Evolutionary conservation across 2,888 invertebrate genomes (phyloP).

Genomic region (Venusia cambrica): DNA sequence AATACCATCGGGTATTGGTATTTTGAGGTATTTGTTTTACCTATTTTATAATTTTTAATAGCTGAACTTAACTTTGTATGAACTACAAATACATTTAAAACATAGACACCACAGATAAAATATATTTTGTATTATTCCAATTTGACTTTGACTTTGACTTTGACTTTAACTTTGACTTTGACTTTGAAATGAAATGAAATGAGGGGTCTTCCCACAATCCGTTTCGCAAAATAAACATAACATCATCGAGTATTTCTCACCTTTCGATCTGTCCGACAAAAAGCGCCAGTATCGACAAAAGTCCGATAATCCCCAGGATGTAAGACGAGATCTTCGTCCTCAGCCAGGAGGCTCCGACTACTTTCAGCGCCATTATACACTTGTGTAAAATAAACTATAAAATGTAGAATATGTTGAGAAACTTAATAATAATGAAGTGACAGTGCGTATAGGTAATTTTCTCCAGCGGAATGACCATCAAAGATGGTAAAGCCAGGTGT

Average conservation of each 20-base stretch:
- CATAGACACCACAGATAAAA: no score
- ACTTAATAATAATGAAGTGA: slow-evolving; percentile 81
- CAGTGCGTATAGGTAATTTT: slow-evolving; percentile 71
- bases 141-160: no score
- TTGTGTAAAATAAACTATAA: slow-evolving; percentile 63
- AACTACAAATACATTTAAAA: no score
- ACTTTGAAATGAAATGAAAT: no score
- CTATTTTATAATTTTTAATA: no score
- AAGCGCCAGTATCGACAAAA: slow-evolving; percentile 85
- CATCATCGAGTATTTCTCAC: slow-evolving; percentile 56
- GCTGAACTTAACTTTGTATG: no score
- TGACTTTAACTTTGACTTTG: no score
- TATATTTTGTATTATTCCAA: no score
- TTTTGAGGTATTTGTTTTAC: no score
- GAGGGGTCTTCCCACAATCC: no score
- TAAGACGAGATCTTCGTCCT: slow-evolving; percentile 88
- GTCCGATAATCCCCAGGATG: slow-evolving; percentile 84
- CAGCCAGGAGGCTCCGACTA: slow-evolving; percentile 89
- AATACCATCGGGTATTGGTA: no score
- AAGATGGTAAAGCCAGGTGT: slow-evolving; percentile 45
- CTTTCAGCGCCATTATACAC: slow-evolving; percentile 89
- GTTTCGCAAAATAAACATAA: no score
- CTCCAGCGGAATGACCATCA: slow-evolving; percentile 73
- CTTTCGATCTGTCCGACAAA: slow-evolving; percentile 86
- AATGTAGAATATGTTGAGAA: slow-evolving; percentile 74